phyloP scores from a whole-genome alignment of 2,113 vertebrate species.

The Ailuropoda melanoleuca region DNA sequence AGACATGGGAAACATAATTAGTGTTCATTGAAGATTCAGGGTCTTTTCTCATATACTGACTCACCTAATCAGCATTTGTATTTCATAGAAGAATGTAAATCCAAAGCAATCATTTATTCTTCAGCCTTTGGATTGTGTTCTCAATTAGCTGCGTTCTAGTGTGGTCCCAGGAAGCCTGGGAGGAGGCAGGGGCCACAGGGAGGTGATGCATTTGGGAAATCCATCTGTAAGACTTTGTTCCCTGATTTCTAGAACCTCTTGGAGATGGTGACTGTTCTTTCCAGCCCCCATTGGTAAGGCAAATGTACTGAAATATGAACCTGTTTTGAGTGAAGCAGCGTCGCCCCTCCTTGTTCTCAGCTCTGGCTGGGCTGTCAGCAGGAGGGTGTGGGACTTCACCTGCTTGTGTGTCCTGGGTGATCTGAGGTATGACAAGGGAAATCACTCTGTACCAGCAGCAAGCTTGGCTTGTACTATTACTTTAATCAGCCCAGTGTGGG shows the following conservation, averaged over 20 bases:
- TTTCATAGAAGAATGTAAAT: slow-evolving; percentile 36
- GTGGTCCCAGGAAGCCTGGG: background rate
- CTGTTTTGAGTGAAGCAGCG: background rate
- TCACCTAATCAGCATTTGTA: background rate
- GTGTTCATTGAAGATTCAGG: background rate
- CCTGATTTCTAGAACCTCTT: background rate
- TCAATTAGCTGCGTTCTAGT: background rate
- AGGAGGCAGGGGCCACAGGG: background rate
- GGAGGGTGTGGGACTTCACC: background rate
- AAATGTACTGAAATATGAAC: background rate
- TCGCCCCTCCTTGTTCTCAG: background rate
- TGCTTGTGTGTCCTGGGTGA: background rate
- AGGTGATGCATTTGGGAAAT: background rate
- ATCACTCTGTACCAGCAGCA: background rate
- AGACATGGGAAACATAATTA: background rate
- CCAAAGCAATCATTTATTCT: background rate
- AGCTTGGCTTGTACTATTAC: background rate
- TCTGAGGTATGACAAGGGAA: background rate
- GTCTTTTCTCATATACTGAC: background rate
- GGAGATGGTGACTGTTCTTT: background rate
- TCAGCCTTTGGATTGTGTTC: slow-evolving; percentile 6
- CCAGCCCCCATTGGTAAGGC: background rate
- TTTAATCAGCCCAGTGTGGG: background rate
- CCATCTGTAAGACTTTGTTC: background rate
- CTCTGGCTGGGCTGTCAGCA: background rate